Conservation (phyloP, 1,140 invertebrate species). For the Lepidotrigona ventralis region DNA sequence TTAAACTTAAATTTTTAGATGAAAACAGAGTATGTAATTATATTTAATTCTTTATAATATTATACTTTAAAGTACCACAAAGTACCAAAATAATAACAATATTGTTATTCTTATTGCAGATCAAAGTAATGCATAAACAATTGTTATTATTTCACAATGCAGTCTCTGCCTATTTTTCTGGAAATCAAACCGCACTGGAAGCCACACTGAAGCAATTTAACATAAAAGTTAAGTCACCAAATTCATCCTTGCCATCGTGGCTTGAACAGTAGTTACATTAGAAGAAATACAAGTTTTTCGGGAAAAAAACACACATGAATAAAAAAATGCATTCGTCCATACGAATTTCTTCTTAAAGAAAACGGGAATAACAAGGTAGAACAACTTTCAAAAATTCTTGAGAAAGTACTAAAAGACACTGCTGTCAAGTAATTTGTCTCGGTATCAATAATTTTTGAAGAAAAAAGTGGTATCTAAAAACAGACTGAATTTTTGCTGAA, state of each 20-base stretch:
- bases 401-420: constrained; percentile 25
- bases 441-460: constrained; percentile 33
- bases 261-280: constrained; percentile 84
- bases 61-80: constrained; percentile 7
- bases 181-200: constrained; percentile 95
- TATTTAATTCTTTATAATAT: neutral
- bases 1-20: constrained; percentile 97
- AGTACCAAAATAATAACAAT: neutral
- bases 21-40: constrained; percentile 91
- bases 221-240: constrained; percentile 90
- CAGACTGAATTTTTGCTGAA: constrained; percentile 53
- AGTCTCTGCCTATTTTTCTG: constrained; percentile 97
- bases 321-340: constrained; percentile 43
- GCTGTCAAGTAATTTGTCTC: constrained; percentile 48
- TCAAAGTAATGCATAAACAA: constrained; percentile 99
- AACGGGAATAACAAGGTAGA: constrained; percentile 50
- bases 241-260: constrained; percentile 87
- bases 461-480: constrained; percentile 37
- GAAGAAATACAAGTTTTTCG: constrained; percentile 26
- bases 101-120: constrained; percentile 82
- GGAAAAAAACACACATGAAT: constrained; percentile 26
- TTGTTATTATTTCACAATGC: constrained; percentile 97
- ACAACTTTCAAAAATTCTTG: constrained; percentile 33
- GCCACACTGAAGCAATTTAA: constrained; percentile 98
- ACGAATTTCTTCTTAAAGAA: constrained; percentile 25